A percentile compares a stretch with the other conserved stretches of the same genome.
phyloP scores from a whole-genome alignment of 2,888 invertebrate species.

The Meteorus colon region DNA sequence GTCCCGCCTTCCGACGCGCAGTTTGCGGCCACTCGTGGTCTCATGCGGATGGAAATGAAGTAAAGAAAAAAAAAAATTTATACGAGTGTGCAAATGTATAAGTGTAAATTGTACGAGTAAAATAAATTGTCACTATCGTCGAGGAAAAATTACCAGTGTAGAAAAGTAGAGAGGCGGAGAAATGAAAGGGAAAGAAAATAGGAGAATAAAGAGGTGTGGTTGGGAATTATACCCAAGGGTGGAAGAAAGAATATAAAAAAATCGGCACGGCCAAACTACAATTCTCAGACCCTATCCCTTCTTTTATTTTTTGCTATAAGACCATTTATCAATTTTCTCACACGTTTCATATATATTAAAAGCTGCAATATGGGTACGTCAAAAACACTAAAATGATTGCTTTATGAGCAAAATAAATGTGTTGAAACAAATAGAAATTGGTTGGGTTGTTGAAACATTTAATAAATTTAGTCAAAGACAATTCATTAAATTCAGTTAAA shows the following conservation, averaged over 20 bases:
- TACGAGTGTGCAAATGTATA: not conserved
- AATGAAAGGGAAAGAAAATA: conserved; percentile 19
- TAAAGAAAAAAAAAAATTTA: not conserved
- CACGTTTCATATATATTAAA: not conserved
- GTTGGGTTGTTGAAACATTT: too few relatives aligned
- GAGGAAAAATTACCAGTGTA: conserved; percentile 43
- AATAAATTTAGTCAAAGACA: too few relatives aligned
- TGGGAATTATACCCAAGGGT: conserved; percentile 25
- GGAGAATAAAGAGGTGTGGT: not conserved
- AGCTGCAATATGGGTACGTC: not conserved
- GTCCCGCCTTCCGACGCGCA: not conserved
- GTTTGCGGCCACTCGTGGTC: conserved; percentile 25
- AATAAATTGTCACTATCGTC: conserved; percentile 44
- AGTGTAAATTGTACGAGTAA: conserved; percentile 10
- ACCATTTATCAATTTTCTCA: conserved; percentile 2
- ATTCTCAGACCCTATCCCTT: not conserved
- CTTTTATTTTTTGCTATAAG: not conserved
- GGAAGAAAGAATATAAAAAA: not conserved
- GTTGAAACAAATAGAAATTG: not conserved
- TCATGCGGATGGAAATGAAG: conserved; percentile 6
- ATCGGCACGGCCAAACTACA: not conserved
- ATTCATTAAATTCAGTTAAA: too few relatives aligned
- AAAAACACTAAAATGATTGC: not conserved
- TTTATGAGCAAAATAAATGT: not conserved
- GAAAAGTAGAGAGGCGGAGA: not conserved